Percentiles rank a stretch among this genome's conserved stretches.
These are phyloP conservation scores for Ectobius pallidus DNA, from an alignment of 2,888 invertebrate genomes.

Conservation along the genomic window DNA sequence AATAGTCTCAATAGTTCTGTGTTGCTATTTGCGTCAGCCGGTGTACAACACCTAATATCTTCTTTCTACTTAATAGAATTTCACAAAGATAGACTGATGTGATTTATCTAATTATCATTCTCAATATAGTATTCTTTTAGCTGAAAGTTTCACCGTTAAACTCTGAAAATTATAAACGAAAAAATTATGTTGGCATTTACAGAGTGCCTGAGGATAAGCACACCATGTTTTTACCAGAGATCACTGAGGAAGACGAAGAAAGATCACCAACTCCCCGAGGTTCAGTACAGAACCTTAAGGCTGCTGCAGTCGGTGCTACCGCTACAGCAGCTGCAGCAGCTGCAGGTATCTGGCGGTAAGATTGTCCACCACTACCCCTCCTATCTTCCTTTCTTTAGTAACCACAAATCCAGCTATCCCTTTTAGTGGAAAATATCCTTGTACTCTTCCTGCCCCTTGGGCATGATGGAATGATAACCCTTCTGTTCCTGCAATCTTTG, in stretches of 20 bases:
- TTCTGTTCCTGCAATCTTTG: too few relatives aligned
- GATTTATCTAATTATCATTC: too few relatives aligned
- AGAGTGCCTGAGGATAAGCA: conserved; percentile 63
- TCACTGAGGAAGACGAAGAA: conserved; percentile 59
- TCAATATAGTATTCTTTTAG: too few relatives aligned
- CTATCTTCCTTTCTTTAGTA: background rate
- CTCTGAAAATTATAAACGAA: too few relatives aligned
- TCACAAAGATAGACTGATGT: too few relatives aligned
- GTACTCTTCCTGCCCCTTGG: background rate
- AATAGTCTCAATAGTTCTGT: too few relatives aligned
- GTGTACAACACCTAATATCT: too few relatives aligned
- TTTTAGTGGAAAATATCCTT: background rate
- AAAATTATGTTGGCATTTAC: conserved; percentile 29
- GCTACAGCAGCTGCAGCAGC: conserved; percentile 36
- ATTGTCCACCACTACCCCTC: conserved; percentile 37
- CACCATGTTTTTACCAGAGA: conserved; percentile 61
- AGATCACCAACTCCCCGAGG: conserved; percentile 43
- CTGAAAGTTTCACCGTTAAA: too few relatives aligned
- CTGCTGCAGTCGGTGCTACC: conserved; percentile 6
- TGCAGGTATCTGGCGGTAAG: conserved; percentile 50
- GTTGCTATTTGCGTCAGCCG: too few relatives aligned
- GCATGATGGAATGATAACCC: too few relatives aligned
- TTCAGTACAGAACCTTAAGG: conserved; percentile 36
- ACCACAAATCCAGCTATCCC: background rate
- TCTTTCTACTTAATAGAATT: too few relatives aligned